phyloP scores from a whole-genome alignment of 1,140 invertebrate species.

The Ceratina australensis region DNA sequence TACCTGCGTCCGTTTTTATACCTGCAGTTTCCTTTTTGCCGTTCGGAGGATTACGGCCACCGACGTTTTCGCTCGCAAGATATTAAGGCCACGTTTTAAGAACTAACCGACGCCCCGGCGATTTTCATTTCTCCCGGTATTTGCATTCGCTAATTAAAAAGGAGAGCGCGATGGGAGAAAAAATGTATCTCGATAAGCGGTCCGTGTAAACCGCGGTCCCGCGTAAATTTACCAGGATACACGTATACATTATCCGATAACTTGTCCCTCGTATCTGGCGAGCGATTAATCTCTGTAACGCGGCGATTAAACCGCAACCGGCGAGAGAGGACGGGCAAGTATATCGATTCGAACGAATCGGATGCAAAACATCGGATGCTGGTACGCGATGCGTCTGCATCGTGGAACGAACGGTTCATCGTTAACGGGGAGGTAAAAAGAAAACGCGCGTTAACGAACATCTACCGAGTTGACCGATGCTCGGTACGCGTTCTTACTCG shows the following conservation, averaged over 20 bases:
- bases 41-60: not conserved
- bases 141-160: not conserved
- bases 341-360: slow-evolving; percentile 46
- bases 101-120: not conserved
- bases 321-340: slow-evolving; percentile 23
- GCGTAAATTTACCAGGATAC: slow-evolving; percentile 25
- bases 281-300: slow-evolving; percentile 43
- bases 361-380: slow-evolving; percentile 47
- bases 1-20: not conserved
- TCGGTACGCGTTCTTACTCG: not conserved
- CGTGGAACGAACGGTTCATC: slow-evolving; percentile 15
- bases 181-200: not conserved
- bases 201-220: not conserved
- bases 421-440: slow-evolving; percentile 12
- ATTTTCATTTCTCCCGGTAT: not conserved
- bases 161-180: not conserved
- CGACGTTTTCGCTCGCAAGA: not conserved
- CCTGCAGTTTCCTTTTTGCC: not conserved
- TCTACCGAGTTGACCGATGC: slow-evolving; percentile 15
- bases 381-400: not conserved
- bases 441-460: slow-evolving; percentile 27
- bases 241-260: slow-evolving; percentile 35
- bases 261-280: slow-evolving; percentile 31
- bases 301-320: slow-evolving; percentile 34
- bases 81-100: not conserved